Base-by-base conservation (phyloP, 1,140 invertebrate species). In the Pseudoatta argentina region DNA sequence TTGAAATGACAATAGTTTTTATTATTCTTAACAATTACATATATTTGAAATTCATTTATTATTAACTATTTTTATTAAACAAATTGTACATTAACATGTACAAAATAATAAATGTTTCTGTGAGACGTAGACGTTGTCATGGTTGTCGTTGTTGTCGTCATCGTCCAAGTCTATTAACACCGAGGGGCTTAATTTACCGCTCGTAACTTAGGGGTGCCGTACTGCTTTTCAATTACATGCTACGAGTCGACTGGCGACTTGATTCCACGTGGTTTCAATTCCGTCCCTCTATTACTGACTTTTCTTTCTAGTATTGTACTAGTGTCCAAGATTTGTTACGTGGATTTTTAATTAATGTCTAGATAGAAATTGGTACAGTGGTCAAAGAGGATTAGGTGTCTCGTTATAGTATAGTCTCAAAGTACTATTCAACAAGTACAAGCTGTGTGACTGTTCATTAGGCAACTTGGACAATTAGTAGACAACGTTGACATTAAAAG, bases 161-260 rank as follows among this genome's bases (percentile, higher is more conserved):
- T 34, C 48, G 55, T 21, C 64, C 61, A 34, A 44, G 72, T 89
- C 86, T 78, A 87, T 89, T 89, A 89, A 83, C 88, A 89, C 87
- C 76, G 18, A 21, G 57, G 66, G 53, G 66, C 21, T 87, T 87
- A 89, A 89, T 89, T 87, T 83, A 53, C 34, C 27, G 30, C 18
- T 53, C 53, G 61, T 85, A 89, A 89, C 83, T 89, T 89, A 83
- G 27, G 72, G 44, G 48, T 48, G 76, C 16, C 51, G 73, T 86
- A 14, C 14, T 12, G 77, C 61, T 89, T 83, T 89, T 67, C 72
- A 89, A 89, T 89, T 89, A 89, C 48, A n/a, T 6, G 51, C 30
- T 63, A 14, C 64, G 57, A 83, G 24, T 55, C 67, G n/a, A 48
- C 51, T 71, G 55, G n/a, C 8, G 27, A 79, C 63, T 61, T 57